Evolutionary conservation across 2,888 invertebrate genomes (phyloP).

Genomic region (Brachycybe producta): DNA sequence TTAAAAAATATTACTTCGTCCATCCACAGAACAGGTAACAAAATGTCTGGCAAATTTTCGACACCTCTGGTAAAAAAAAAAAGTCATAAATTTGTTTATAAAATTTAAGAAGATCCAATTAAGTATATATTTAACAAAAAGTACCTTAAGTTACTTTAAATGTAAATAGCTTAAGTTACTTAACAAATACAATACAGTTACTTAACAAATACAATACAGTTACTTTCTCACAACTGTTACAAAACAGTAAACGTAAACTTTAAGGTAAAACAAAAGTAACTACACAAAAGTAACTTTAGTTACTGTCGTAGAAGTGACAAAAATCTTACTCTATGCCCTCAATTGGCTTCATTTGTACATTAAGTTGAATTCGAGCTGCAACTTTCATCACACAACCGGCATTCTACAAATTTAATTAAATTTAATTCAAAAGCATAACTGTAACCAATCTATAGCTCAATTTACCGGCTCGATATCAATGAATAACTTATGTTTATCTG

Average conservation of each 20-base stretch:
- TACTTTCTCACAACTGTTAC: too few relatives aligned
- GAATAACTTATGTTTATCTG: slow-evolving; percentile 2
- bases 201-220: too few relatives aligned
- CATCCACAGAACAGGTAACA: slow-evolving; percentile 13
- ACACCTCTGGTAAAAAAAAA: neutral
- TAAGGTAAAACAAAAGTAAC: too few relatives aligned
- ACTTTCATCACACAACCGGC: slow-evolving; percentile 9
- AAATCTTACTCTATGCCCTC: slow-evolving; percentile 5
- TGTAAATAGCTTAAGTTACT: too few relatives aligned
- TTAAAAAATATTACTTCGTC: slow-evolving; percentile 6
- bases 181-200: too few relatives aligned
- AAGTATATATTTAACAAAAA: neutral
- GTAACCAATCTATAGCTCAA: neutral
- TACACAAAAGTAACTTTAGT: neutral
- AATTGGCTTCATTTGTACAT: slow-evolving; percentile 9
- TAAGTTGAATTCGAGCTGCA: slow-evolving; percentile 12
- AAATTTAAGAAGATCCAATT: neutral
- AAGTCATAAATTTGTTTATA: neutral
- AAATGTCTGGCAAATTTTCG: slow-evolving; percentile 11
- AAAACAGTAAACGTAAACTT: too few relatives aligned
- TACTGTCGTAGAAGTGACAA: neutral
- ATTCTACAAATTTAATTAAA: slow-evolving; percentile 7
- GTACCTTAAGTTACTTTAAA: neutral
- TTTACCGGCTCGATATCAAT: slow-evolving; percentile 18
- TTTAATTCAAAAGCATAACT: neutral